Conservation (phyloP, 2,113 vertebrate genomes). For the Gulo gulo region DNA sequence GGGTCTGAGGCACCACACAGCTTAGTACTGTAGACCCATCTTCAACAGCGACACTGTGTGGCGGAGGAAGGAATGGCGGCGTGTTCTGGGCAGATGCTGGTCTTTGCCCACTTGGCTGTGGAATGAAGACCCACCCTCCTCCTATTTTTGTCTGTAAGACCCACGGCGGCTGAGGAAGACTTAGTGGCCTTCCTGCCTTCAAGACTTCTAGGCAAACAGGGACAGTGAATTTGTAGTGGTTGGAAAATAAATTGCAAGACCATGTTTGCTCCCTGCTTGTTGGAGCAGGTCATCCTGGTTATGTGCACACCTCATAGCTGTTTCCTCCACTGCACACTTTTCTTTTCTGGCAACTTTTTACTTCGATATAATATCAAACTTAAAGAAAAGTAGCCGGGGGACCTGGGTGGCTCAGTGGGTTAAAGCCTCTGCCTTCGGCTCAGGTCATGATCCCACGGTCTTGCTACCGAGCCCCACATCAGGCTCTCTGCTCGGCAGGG, state of each 20-base stretch:
- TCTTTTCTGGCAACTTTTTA: neutral
- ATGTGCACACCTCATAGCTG: neutral
- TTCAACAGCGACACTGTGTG: neutral
- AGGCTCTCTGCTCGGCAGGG: too few species aligned
- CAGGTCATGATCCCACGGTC: too few species aligned
- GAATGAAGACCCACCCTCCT: neutral
- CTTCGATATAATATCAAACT: neutral
- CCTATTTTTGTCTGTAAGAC: neutral
- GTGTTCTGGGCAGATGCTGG: accelerated
- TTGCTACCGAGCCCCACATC: too few species aligned
- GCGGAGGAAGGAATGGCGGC: neutral
- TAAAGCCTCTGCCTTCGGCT: too few species aligned
- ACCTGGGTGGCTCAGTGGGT: too few species aligned
- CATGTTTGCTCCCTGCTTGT: neutral
- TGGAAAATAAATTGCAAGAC: neutral
- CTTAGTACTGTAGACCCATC: accelerated
- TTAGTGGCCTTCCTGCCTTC: neutral
- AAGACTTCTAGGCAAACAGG: neutral
- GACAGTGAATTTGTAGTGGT: neutral
- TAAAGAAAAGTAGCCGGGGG: neutral
- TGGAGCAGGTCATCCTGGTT: neutral
- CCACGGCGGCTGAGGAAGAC: neutral
- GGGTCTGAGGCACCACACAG: neutral
- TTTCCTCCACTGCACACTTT: neutral
- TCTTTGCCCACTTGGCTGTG: neutral